Percentiles rank a stretch among this genome's conserved stretches.
Conservation (phyloP, 1,140 invertebrate species). For the Argopecten irradians region DNA sequence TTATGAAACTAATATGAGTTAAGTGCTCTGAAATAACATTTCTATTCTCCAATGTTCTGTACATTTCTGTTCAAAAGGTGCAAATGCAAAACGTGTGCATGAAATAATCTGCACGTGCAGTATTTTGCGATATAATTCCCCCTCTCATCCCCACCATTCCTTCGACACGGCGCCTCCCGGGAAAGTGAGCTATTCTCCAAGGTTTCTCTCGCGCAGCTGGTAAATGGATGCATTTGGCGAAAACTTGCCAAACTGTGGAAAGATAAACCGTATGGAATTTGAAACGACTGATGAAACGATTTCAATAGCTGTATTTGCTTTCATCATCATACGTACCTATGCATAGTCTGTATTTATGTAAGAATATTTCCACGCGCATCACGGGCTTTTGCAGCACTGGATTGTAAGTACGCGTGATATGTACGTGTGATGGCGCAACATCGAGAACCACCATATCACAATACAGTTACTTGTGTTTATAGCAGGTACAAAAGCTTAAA, state of each 20-base stretch:
- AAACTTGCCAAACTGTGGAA: neutral
- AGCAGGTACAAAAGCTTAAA: too few species aligned
- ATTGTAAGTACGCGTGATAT: neutral
- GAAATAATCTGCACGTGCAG: neutral
- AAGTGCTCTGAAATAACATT: neutral
- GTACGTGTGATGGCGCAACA: neutral
- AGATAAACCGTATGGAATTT: neutral
- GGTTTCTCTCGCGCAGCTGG: neutral
- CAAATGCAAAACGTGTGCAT: neutral
- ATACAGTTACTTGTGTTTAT: too few species aligned
- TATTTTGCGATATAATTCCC: neutral
- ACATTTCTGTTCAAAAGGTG: too few species aligned
- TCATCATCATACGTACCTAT: neutral
- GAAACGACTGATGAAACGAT: constrained; percentile 6
- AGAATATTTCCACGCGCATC: constrained; percentile 1
- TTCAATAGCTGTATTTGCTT: constrained; percentile 10
- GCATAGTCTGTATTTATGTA: neutral
- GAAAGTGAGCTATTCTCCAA: neutral
- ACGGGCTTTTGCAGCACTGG: too few species aligned
- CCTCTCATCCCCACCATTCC: neutral
- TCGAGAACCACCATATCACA: too few species aligned
- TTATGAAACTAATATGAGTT: neutral
- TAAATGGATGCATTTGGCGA: neutral
- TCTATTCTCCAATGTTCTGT: too few species aligned
- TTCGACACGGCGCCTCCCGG: neutral